phyloP scores from a whole-genome alignment of 2,888 invertebrate species.

The Zootermopsis nevadensis region DNA sequence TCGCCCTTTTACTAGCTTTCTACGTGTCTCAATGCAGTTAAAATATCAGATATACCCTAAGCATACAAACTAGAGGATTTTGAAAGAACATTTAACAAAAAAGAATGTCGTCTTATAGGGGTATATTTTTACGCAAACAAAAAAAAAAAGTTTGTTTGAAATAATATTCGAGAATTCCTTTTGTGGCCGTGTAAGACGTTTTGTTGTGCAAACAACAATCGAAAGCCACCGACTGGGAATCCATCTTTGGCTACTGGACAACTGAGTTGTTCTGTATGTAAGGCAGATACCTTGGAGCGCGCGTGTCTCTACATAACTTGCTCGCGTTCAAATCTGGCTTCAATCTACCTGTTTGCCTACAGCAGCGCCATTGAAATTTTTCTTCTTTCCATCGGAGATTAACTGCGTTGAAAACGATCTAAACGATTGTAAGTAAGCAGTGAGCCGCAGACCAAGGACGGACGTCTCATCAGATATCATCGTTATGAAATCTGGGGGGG shows the following conservation, averaged over 20 bases:
- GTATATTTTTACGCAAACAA: constrained; percentile 14
- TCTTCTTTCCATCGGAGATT: too few species aligned
- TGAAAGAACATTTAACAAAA: not conserved
- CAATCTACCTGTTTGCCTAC: constrained; percentile 6
- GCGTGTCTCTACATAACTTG: not conserved
- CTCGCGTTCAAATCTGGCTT: not conserved
- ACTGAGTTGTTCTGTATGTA: constrained; percentile 16
- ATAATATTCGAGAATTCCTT: constrained; percentile 18
- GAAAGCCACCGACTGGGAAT: not conserved
- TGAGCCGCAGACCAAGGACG: too few species aligned
- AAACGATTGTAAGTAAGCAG: too few species aligned
- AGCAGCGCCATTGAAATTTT: not conserved
- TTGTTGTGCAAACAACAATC: constrained; percentile 21
- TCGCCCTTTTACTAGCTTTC: not conserved
- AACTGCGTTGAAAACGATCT: too few species aligned
- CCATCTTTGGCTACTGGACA: constrained; percentile 21
- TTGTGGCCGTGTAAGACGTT: constrained; percentile 17
- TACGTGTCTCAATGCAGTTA: constrained; percentile 19
- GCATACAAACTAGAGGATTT: constrained; percentile 5
- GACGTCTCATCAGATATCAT: too few species aligned
- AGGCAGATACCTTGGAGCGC: not conserved
- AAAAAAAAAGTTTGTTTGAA: constrained; percentile 22
- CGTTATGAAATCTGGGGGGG: too few species aligned
- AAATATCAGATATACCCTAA: constrained; percentile 4
- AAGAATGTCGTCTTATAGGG: constrained; percentile 15